Base-by-base conservation (phyloP, 2,797 vertebrate genomes). In the Hoplostethus mediterraneus region DNA sequence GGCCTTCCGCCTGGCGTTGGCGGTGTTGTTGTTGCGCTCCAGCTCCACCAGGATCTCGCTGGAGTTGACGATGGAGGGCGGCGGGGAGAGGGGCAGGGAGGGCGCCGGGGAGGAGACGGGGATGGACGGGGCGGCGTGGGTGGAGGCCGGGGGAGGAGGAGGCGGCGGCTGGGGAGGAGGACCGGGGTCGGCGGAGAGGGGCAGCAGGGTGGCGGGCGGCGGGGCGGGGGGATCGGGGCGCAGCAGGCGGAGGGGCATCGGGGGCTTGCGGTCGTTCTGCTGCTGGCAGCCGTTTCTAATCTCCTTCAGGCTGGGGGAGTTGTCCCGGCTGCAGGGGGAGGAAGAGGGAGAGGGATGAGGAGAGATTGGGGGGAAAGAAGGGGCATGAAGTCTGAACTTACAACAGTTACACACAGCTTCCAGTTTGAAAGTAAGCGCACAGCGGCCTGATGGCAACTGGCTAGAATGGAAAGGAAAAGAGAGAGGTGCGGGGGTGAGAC, bases 271-370 rank as follows among this genome's bases (percentile, higher is more conserved):
- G 71, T 99, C 98, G 0, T 96, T 97, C 51, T 96, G 97, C 90
- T 99, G 98, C 90, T 99, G 98, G 92, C 98, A 99, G 73, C 97
- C 97, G 0, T 99, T 99, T 57, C 98, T 92, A 88, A 99, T 99
- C 94, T 99, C 98, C 90, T 99, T 99, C 86, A 99, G 95, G 90
- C 97, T 99, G 12, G 98, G 98, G 16, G 98, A 99, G 86, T 99
- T 99, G 93, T 99, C 98, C 8, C 97, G 96, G 57, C 98, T 99
- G 84, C 0, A 64, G 51, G n/a, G 16, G 21, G 5, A 6, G 38
- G 11, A 4, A 21, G 42, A 16, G 48, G 9, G 1, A 57, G 44
- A 69, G 0, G 59, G 45, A 49, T n/a, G 47, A 33, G 7, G 6
- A 48, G 17, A 40, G 6, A 42, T 17, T 59, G 38, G 45, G 16